These are phyloP conservation scores for Drosophila miranda DNA, from an alignment of 1,140 invertebrate genomes.

Conservation along the genomic window DNA sequence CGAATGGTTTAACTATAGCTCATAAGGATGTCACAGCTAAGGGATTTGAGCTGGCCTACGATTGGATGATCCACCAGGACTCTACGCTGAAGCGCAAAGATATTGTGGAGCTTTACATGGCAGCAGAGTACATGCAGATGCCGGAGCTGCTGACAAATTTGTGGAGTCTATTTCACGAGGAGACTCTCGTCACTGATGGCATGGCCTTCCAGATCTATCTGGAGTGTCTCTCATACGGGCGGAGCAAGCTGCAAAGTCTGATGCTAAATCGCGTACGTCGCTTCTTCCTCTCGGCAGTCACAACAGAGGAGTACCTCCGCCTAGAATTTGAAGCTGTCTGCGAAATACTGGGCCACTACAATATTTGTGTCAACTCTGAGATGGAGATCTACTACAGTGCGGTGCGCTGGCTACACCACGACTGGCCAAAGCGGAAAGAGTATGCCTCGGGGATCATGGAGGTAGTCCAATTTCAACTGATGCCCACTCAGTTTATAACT, in stretches of 20 bases:
- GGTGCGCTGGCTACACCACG: conserved; percentile 87
- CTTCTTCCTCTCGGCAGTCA: conserved; percentile 88
- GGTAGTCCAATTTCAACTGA: conserved; percentile 88
- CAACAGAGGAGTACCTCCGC: conserved; percentile 87
- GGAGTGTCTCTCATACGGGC: conserved; percentile 83
- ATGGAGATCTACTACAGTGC: conserved; percentile 89
- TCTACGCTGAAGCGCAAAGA: conserved; percentile 85
- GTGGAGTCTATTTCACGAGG: conserved; percentile 88
- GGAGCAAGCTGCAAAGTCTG: conserved; percentile 79
- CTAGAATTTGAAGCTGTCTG: conserved; percentile 86
- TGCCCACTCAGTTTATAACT: conserved; percentile 87
- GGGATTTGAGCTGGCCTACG: conserved; percentile 87
- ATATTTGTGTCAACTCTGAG: conserved; percentile 85
- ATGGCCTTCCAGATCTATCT: conserved; percentile 87
- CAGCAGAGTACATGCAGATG: conserved; percentile 86
- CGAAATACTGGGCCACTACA: conserved; percentile 86
- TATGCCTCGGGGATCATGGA: conserved; percentile 86
- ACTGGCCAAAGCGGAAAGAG: conserved; percentile 85
- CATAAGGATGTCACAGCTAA: conserved; percentile 77
- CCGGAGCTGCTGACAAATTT: conserved; percentile 89
- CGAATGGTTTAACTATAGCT: not conserved
- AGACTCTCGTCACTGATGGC: conserved; percentile 87
- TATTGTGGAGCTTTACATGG: conserved; percentile 87
- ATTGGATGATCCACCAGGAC: conserved; percentile 89
- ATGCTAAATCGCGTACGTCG: conserved; percentile 88